phyloP scores from a whole-genome alignment of 1,140 invertebrate genomes.

The Trissolcus basalis region DNA sequence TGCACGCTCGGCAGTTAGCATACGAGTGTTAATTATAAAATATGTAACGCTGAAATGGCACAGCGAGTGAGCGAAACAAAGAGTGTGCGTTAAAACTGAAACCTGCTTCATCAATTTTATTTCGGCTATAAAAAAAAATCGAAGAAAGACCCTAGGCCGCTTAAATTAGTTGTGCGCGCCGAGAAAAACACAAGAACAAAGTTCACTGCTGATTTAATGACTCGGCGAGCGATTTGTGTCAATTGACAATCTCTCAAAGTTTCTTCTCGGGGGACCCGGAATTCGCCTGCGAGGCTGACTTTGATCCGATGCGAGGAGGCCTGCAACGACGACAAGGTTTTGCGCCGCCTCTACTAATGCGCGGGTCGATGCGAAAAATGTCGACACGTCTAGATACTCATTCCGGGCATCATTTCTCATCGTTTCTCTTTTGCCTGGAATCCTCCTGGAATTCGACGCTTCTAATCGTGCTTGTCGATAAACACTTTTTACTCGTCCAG shows the following conservation, averaged over 20 bases:
- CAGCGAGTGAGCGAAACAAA: slow-evolving; percentile 33
- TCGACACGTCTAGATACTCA: slow-evolving; percentile 58
- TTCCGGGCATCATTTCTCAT: slow-evolving; percentile 61
- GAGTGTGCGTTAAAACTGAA: slow-evolving; percentile 7
- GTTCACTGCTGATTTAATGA: slow-evolving; percentile 55
- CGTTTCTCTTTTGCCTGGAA: slow-evolving; percentile 58
- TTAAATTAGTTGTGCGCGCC: slow-evolving; percentile 7
- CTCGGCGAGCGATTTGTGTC: slow-evolving; percentile 53
- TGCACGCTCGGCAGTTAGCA: slow-evolving; percentile 38
- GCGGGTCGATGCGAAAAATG: slow-evolving; percentile 54
- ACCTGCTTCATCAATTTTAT: not conserved
- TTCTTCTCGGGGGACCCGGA: slow-evolving; percentile 43
- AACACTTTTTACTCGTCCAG: slow-evolving; percentile 52
- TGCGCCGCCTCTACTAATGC: slow-evolving; percentile 58
- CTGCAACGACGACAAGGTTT: slow-evolving; percentile 59
- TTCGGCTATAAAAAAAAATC: slow-evolving; percentile 5
- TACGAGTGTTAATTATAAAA: slow-evolving; percentile 46
- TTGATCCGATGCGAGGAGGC: slow-evolving; percentile 53
- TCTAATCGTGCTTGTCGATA: slow-evolving; percentile 61
- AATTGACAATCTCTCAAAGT: slow-evolving; percentile 48
- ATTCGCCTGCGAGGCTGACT: slow-evolving; percentile 52
- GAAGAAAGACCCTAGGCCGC: not conserved
- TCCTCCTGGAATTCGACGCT: slow-evolving; percentile 57
- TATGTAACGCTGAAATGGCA: slow-evolving; percentile 41
- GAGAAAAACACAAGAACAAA: slow-evolving; percentile 17